A percentile compares a stretch with the other conserved stretches of the same genome.
phyloP scores from a whole-genome alignment of 1,140 invertebrate species.

The Hycleus cichorii region DNA sequence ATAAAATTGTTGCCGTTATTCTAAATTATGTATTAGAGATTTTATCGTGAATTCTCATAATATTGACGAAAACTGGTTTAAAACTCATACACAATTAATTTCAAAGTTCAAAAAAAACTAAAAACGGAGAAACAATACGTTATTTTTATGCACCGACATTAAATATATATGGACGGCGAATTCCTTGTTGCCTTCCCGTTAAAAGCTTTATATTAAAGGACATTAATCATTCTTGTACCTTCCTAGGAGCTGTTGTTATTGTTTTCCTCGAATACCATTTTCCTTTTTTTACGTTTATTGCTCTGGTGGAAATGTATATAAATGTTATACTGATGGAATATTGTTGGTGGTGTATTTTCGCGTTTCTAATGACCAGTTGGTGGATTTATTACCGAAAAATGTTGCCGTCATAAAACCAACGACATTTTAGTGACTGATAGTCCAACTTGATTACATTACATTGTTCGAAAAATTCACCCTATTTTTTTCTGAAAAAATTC shows the following conservation, averaged over 20 bases:
- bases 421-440: too few species aligned
- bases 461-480: too few species aligned
- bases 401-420: too few species aligned
- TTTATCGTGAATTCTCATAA: too few species aligned
- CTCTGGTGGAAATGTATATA: constrained; percentile 2
- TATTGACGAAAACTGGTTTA: too few species aligned
- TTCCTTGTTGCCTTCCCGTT: constrained; percentile 6
- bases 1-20: too few species aligned
- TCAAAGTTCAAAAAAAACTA: not conserved
- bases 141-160: constrained; percentile 10
- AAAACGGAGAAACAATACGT: not conserved
- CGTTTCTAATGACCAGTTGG: too few species aligned
- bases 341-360: not conserved
- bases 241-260: constrained; percentile 11
- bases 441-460: too few species aligned
- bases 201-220: constrained; percentile 12
- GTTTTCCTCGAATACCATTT: constrained; percentile 12
- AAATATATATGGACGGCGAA: not conserved
- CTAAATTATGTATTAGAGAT: too few species aligned
- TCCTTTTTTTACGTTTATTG: constrained; percentile 13
- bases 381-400: too few species aligned
- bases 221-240: constrained; percentile 13
- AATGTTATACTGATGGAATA: constrained; percentile 7
- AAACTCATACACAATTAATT: not conserved
- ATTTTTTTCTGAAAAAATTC: too few species aligned